A percentile compares a stretch with the other conserved stretches of the same genome.
Evolutionary conservation across 1,140 invertebrate genomes (phyloP).

Genomic region (Tachypleus tridentatus): DNA sequence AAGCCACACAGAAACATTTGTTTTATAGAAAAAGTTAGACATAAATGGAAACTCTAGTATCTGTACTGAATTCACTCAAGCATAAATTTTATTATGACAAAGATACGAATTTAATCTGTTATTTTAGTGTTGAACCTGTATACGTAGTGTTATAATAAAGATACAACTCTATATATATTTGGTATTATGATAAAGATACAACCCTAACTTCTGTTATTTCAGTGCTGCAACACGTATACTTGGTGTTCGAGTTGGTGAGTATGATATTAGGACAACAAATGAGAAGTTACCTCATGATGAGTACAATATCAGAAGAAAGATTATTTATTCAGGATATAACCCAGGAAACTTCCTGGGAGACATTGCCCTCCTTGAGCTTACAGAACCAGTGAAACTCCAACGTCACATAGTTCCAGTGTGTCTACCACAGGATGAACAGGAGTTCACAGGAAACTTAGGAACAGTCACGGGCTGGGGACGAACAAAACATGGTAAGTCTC

Average conservation of each 20-base stretch:
- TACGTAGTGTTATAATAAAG: too few relatives aligned
- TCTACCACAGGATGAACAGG: slow-evolving; percentile 50
- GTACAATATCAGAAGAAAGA: slow-evolving; percentile 68
- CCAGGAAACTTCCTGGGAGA: slow-evolving; percentile 58
- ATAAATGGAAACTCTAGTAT: too few relatives aligned
- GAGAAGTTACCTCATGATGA: slow-evolving; percentile 77
- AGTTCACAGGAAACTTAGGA: slow-evolving; percentile 24
- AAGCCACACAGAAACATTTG: too few relatives aligned
- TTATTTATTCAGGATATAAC: slow-evolving; percentile 35
- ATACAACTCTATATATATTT: too few relatives aligned
- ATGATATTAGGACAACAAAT: slow-evolving; percentile 70
- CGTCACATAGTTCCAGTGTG: slow-evolving; percentile 75
- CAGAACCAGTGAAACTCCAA: slow-evolving; percentile 55
- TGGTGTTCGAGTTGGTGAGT: slow-evolving; percentile 75
- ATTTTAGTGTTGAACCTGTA: too few relatives aligned
- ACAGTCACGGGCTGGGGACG: slow-evolving; percentile 28
- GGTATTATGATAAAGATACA: too few relatives aligned
- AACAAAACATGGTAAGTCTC: slow-evolving; percentile 22
- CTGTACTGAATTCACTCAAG: too few relatives aligned
- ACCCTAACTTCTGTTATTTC: too few relatives aligned
- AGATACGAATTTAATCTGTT: too few relatives aligned
- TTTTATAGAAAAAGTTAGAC: too few relatives aligned
- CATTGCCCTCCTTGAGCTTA: slow-evolving; percentile 66
- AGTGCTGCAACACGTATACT: slow-evolving; percentile 34
- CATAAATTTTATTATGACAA: too few relatives aligned